Evolutionary conservation across 2,113 vertebrate genomes (phyloP).

Genomic region (Thamnophis sirtalis): DNA sequence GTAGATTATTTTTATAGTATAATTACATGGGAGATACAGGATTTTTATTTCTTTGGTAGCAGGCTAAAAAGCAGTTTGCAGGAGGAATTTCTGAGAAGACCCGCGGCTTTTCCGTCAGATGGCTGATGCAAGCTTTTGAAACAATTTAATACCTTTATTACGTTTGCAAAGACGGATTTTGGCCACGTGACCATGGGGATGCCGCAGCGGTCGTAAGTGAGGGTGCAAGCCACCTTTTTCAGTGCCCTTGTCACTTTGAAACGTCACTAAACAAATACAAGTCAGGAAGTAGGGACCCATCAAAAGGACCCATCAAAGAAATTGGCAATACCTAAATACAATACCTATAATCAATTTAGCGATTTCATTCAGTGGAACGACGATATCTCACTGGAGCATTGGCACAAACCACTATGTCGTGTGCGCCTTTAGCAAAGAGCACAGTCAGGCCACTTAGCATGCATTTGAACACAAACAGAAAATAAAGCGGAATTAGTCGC

Average conservation of each 20-base stretch:
- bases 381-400: neutral
- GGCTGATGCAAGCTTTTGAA: neutral
- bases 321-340: neutral
- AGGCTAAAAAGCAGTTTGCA: neutral
- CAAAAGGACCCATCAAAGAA: neutral
- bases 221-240: neutral
- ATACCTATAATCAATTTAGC: neutral
- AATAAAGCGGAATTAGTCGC: neutral
- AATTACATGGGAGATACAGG: too few species aligned
- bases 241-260: neutral
- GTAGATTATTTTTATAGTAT: neutral
- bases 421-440: constrained; percentile 13
- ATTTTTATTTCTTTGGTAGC: neutral
- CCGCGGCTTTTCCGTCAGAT: neutral
- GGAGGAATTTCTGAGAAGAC: neutral
- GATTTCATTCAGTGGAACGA: neutral
- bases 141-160: neutral
- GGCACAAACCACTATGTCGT: neutral
- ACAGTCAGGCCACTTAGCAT: neutral
- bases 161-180: neutral
- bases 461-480: neutral
- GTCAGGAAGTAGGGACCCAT: neutral
- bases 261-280: neutral
- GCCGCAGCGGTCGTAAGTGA: neutral
- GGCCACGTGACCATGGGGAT: neutral